phyloP scores from a whole-genome alignment of 2,888 invertebrate species.

The Eupithecia dodoneata region DNA sequence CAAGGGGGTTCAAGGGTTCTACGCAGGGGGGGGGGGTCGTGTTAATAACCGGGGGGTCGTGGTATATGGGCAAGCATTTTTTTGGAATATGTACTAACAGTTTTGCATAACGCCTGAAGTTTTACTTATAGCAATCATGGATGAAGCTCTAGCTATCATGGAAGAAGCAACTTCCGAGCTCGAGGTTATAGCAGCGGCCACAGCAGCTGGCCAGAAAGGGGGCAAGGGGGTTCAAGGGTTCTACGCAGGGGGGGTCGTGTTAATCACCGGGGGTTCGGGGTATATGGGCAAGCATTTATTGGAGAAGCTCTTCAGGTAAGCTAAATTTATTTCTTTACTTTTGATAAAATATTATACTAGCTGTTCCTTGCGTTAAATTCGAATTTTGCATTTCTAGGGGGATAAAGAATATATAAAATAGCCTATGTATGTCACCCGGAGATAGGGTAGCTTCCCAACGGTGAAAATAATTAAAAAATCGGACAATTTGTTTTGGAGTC shows the following conservation, averaged over 20 bases:
- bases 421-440: too few relatives aligned
- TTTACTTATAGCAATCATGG: slow-evolving; percentile 1
- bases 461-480: too few relatives aligned
- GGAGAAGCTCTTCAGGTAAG: slow-evolving; percentile 10
- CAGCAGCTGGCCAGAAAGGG: background rate
- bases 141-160: background rate
- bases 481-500: too few relatives aligned
- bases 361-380: too few relatives aligned
- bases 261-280: background rate
- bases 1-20: slow-evolving; percentile 4
- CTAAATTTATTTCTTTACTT: background rate
- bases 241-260: slow-evolving; percentile 5
- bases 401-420: too few relatives aligned
- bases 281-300: slow-evolving; percentile 11
- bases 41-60: background rate
- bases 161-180: background rate
- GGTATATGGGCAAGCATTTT: slow-evolving; percentile 9
- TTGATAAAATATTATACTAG: background rate
- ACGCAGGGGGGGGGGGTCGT: background rate
- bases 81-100: background rate
- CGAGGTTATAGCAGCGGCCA: background rate
- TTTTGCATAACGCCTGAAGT: background rate
- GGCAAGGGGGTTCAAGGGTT: background rate
- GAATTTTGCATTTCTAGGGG: too few relatives aligned
- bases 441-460: too few relatives aligned